Evolutionary conservation across 23 tunicate genomes (phyloP).

Genomic region (Trididemnum miniatum): DNA sequence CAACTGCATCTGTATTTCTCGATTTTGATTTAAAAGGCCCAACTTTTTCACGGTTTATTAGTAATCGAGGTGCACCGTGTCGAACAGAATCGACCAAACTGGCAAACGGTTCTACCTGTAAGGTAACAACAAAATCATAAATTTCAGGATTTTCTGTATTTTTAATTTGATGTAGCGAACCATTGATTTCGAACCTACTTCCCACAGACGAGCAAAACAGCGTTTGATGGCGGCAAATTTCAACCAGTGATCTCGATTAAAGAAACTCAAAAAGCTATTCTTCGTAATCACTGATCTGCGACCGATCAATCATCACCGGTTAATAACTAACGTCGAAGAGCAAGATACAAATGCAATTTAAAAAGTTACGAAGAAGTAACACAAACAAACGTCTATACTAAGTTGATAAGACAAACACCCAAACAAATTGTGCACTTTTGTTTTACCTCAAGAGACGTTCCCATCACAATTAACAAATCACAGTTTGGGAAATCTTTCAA

Average conservation of each 20-base stretch:
- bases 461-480: constrained; percentile 85
- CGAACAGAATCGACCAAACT: constrained; percentile 67
- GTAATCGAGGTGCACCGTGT: constrained; percentile 50
- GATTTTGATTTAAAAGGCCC: constrained; percentile 64
- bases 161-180: neutral
- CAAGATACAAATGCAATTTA: too few relatives aligned
- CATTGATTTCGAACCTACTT: neutral
- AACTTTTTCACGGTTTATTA: constrained; percentile 69
- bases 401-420: too few relatives aligned
- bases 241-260: too few relatives aligned
- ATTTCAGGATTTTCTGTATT: neutral
- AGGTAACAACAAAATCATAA: neutral
- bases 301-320: too few relatives aligned
- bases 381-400: too few relatives aligned
- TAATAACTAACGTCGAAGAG: too few relatives aligned
- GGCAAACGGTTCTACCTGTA: constrained; percentile 88
- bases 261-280: too few relatives aligned
- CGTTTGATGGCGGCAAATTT: too few relatives aligned
- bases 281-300: too few relatives aligned
- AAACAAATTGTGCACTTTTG: too few relatives aligned
- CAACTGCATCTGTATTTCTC: constrained; percentile 47
- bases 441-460: constrained; percentile 87
- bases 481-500: constrained; percentile 79
- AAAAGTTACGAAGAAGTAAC: too few relatives aligned
- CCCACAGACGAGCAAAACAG: too few relatives aligned